phyloP scores from a whole-genome alignment of 2,888 invertebrate genomes.

The Melanophora roralis region DNA sequence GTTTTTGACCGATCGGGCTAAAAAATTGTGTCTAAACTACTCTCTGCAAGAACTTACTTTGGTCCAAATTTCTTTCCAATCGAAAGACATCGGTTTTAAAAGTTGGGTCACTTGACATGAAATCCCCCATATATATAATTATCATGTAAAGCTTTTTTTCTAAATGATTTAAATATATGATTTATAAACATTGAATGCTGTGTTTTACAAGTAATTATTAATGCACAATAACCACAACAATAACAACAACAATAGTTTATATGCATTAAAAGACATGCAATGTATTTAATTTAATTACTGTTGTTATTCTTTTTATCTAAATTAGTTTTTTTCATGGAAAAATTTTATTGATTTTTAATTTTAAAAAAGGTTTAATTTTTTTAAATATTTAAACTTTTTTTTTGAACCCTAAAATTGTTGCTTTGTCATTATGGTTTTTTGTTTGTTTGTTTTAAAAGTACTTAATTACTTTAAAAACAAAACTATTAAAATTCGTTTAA shows the following conservation, averaged over 20 bases:
- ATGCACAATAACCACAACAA: conserved; percentile 40
- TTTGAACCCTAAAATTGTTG: conserved; percentile 19
- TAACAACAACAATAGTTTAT: not conserved
- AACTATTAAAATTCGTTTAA: conserved; percentile 21
- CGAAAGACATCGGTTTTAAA: no score
- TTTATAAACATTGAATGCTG: conserved; percentile 41
- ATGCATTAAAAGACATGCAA: conserved; percentile 50
- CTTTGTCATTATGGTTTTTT: not conserved
- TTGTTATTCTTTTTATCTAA: not conserved
- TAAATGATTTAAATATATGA: conserved; percentile 16
- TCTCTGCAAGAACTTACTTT: no score
- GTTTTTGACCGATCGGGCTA: no score
- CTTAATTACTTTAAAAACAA: conserved; percentile 33
- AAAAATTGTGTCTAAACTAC: no score
- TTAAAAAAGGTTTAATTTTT: conserved; percentile 2
- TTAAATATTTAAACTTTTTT: conserved; percentile 12
- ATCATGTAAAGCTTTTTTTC: conserved; percentile 15
- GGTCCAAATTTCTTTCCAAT: no score
- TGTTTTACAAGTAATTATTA: conserved; percentile 57
- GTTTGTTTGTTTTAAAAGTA: conserved; percentile 12
- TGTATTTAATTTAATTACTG: conserved; percentile 21
- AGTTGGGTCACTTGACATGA: no score
- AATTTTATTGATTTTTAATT: no score
- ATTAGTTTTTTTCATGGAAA: conserved; percentile 49
- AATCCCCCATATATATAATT: no score